These are phyloP conservation scores for Cephus cinctus DNA, from an alignment of 1,140 invertebrate genomes.

Conservation along the genomic window DNA sequence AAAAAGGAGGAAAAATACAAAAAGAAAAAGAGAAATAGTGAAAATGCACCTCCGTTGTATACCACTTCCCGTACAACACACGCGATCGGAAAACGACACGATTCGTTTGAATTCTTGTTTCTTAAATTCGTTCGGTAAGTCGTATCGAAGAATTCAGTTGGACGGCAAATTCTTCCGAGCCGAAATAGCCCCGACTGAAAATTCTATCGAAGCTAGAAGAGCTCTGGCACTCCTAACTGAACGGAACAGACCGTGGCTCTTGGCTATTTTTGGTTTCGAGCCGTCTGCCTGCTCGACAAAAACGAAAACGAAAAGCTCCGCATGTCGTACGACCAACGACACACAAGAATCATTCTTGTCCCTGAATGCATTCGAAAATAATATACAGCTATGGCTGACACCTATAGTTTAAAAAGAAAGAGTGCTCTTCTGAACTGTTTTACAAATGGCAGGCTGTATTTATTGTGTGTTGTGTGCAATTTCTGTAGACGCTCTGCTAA, in stretches of 20 bases:
- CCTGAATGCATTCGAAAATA: too few species aligned
- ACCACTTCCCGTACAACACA: background rate
- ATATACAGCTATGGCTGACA: too few species aligned
- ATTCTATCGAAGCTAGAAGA: constrained; percentile 33
- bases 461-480: too few species aligned
- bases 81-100: background rate
- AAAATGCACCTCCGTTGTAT: background rate
- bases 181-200: constrained; percentile 26
- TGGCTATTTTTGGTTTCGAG: constrained; percentile 45
- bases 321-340: background rate
- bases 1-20: too few species aligned
- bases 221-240: constrained; percentile 30
- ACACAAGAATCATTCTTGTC: too few species aligned
- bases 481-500: too few species aligned
- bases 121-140: too few species aligned
- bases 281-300: constrained; percentile 6
- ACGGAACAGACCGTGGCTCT: constrained; percentile 24
- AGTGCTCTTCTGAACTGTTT: too few species aligned
- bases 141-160: constrained; percentile 21
- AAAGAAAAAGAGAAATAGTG: too few species aligned
- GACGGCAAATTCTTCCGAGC: constrained; percentile 12
- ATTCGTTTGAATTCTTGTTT: constrained; percentile 8
- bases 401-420: too few species aligned
- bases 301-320: constrained; percentile 5
- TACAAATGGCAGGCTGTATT: too few species aligned